phyloP scores from a whole-genome alignment of 2,113 vertebrate species.

The Malaclemys terrapin region DNA sequence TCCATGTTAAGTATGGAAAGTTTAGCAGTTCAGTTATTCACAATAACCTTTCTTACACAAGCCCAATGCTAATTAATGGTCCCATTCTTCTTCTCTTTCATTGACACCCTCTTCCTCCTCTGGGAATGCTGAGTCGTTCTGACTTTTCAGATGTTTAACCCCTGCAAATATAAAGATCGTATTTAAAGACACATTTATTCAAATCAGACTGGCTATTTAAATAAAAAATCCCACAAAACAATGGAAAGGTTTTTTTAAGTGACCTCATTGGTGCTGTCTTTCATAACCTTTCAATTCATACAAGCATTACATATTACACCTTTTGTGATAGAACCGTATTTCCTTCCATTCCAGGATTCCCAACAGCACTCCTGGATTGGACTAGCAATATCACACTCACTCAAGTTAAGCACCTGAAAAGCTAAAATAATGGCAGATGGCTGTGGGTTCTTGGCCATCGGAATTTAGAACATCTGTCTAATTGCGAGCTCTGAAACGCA shows the following conservation, averaged over 20 bases:
- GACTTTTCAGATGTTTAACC: conserved; percentile 84
- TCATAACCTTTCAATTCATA: conserved; percentile 7
- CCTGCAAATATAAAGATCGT: conserved; percentile 78
- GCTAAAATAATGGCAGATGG: background rate
- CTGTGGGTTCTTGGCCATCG: background rate
- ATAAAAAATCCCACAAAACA: background rate
- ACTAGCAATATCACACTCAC: background rate
- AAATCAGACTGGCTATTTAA: background rate
- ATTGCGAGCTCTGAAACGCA: background rate
- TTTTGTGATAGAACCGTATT: background rate
- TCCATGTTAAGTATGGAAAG: conserved; percentile 46
- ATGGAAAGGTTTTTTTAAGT: background rate
- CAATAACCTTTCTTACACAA: background rate
- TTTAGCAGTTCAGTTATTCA: conserved; percentile 57
- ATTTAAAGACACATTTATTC: conserved; percentile 16
- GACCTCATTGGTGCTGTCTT: background rate
- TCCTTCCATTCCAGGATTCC: conserved; percentile 35
- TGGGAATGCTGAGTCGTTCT: conserved; percentile 79
- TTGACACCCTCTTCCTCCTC: conserved; percentile 83
- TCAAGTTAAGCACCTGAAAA: background rate
- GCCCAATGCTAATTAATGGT: conserved; percentile 35
- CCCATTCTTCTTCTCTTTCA: conserved; percentile 80
- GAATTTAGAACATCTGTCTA: background rate
- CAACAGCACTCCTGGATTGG: background rate
- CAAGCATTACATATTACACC: background rate